Evolutionary conservation across 2,888 invertebrate genomes (phyloP).

Genomic region (Dastarcus helophoroides): DNA sequence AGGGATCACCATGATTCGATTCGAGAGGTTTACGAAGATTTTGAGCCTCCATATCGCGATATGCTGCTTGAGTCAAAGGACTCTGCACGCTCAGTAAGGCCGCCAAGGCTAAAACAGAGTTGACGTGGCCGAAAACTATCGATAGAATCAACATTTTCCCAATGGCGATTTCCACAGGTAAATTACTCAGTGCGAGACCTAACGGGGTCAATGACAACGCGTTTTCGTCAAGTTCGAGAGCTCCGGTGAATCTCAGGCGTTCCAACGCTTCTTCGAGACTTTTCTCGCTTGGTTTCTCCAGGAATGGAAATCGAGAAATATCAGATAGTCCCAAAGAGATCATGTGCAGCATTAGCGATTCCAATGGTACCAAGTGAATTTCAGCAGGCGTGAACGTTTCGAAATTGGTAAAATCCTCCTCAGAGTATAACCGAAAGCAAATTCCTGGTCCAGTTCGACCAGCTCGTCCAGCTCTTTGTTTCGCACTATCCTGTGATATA

Average conservation of each 20-base stretch:
- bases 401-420: conserved; percentile 67
- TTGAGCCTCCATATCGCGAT: conserved; percentile 72
- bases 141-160: conserved; percentile 95
- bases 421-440: conserved; percentile 82
- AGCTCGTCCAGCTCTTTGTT: conserved; percentile 91
- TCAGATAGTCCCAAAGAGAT: conserved; percentile 87
- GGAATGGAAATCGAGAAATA: conserved; percentile 84
- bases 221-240: conserved; percentile 65
- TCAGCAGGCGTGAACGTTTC: conserved; percentile 85
- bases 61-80: conserved; percentile 83
- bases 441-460: conserved; percentile 92
- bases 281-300: conserved; percentile 80
- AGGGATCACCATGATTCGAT: conserved; percentile 93
- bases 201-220: conserved; percentile 56
- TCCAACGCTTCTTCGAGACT: conserved; percentile 79
- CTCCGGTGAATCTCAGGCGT: conserved; percentile 73
- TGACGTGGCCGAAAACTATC: conserved; percentile 76
- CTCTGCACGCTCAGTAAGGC: conserved; percentile 89
- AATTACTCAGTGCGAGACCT: conserved; percentile 72
- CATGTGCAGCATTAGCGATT: conserved; percentile 85
- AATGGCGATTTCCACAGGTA: conserved; percentile 90
- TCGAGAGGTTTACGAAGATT: conserved; percentile 69
- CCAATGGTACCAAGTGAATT: conserved; percentile 86
- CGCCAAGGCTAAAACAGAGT: conserved; percentile 79
- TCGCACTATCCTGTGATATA: conserved; percentile 95